phyloP scores from a whole-genome alignment of 92 coral and sea anemone species.

The Bergia sp. region DNA sequence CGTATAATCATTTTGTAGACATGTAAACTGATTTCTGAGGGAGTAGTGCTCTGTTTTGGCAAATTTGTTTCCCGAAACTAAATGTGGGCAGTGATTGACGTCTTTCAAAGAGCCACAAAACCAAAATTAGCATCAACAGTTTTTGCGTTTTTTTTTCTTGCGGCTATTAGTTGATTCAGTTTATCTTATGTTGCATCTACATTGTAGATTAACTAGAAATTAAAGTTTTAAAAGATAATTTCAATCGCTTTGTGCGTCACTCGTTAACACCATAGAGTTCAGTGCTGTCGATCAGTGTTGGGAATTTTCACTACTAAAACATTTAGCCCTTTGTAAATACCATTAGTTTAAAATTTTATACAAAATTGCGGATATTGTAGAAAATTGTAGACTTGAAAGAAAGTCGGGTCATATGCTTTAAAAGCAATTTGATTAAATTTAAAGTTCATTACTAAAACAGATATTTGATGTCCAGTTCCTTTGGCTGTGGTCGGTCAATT shows the following conservation, averaged over 20 bases:
- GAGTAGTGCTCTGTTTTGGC: neutral
- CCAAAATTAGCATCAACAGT: neutral
- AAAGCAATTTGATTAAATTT: neutral
- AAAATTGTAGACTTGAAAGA: neutral
- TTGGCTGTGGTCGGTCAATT: no score
- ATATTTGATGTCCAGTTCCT: no score
- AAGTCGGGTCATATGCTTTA: neutral
- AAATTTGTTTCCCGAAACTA: neutral
- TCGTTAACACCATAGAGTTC: neutral
- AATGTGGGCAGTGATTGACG: neutral
- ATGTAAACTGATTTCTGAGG: neutral
- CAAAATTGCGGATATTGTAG: neutral
- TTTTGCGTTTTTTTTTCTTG: neutral
- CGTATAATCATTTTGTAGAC: neutral
- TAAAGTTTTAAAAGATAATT: conserved; percentile 11
- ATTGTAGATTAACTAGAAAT: conserved; percentile 6
- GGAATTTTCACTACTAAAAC: neutral
- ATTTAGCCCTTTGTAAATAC: neutral
- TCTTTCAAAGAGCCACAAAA: neutral
- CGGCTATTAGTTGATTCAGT: neutral
- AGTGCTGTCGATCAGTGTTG: neutral
- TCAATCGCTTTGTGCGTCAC: neutral
- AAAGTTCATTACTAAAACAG: no score
- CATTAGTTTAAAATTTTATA: neutral
- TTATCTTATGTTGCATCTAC: no score